These are phyloP conservation scores for Leucophenga maculata DNA, from an alignment of 2,888 invertebrate genomes.

Conservation along the genomic window DNA sequence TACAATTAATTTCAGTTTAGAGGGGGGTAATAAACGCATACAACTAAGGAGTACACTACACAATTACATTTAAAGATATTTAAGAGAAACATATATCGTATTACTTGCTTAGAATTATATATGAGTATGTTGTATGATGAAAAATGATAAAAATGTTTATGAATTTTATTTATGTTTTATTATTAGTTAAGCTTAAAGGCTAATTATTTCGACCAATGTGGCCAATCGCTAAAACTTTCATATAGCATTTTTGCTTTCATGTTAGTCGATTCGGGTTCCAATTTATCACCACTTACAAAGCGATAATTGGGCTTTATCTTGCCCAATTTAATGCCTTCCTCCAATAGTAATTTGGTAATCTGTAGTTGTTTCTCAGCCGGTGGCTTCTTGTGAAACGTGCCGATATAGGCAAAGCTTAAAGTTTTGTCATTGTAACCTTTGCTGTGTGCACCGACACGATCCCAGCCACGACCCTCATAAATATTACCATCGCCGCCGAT, in stretches of 20 bases:
- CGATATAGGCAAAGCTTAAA: slow-evolving; percentile 82
- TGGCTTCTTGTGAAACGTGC: slow-evolving; percentile 77
- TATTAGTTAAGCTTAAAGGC: too few relatives aligned
- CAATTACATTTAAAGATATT: not conserved
- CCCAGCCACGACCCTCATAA: slow-evolving; percentile 85
- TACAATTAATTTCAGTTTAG: too few relatives aligned
- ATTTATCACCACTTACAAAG: slow-evolving; percentile 79
- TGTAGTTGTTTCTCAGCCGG: slow-evolving; percentile 74
- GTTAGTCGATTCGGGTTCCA: slow-evolving; percentile 76
- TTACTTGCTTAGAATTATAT: too few relatives aligned
- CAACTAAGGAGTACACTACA: too few relatives aligned
- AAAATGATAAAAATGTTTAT: too few relatives aligned
- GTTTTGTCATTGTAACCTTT: slow-evolving; percentile 78
- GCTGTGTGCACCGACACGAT: slow-evolving; percentile 80
- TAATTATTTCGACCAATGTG: slow-evolving; percentile 74
- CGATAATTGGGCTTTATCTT: slow-evolving; percentile 77
- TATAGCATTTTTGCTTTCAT: slow-evolving; percentile 81
- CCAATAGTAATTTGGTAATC: slow-evolving; percentile 77
- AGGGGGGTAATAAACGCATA: not conserved
- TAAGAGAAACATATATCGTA: too few relatives aligned
- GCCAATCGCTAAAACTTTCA: slow-evolving; percentile 79
- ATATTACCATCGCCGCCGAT: slow-evolving; percentile 85
- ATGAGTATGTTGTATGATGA: too few relatives aligned
- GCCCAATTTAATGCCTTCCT: slow-evolving; percentile 76
- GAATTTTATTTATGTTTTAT: too few relatives aligned